These are phyloP conservation scores for Synanthedon andrenaeformis DNA, from an alignment of 2,888 invertebrate species.

Conservation along the genomic window DNA sequence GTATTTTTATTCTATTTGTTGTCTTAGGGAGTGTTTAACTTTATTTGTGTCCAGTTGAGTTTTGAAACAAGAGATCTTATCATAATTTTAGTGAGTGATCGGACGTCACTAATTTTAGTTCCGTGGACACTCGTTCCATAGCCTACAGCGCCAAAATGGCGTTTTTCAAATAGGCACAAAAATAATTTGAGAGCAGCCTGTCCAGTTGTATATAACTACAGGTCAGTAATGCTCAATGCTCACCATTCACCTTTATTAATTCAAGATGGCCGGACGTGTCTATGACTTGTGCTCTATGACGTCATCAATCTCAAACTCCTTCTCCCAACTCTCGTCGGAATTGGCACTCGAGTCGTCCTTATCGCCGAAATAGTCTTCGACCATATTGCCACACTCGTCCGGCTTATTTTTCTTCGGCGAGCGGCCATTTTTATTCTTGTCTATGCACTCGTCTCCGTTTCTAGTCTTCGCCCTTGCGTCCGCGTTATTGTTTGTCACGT, in stretches of 20 bases:
- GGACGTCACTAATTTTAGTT: too few relatives aligned
- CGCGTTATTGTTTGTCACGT: conserved; percentile 43
- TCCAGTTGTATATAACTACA: too few relatives aligned
- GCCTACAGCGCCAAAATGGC: too few relatives aligned
- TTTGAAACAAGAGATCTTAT: too few relatives aligned
- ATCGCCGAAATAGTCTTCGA: conserved; percentile 67
- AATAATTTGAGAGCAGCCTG: too few relatives aligned
- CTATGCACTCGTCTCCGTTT: conserved; percentile 24
- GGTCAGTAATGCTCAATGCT: too few relatives aligned
- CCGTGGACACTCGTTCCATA: too few relatives aligned
- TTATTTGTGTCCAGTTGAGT: too few relatives aligned
- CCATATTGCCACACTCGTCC: conserved; percentile 61
- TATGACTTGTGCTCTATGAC: conserved; percentile 37
- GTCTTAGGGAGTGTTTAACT: too few relatives aligned
- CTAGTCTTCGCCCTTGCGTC: conserved; percentile 29
- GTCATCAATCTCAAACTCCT: conserved; percentile 70
- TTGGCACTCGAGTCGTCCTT: conserved; percentile 63
- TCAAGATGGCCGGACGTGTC: conserved; percentile 20
- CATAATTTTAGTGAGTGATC: too few relatives aligned
- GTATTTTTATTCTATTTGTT: too few relatives aligned
- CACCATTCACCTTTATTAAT: not conserved
- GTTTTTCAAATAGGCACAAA: too few relatives aligned
- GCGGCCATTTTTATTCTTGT: conserved; percentile 27
- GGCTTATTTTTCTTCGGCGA: conserved; percentile 45
- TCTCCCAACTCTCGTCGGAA: conserved; percentile 72